These are phyloP conservation scores for Salminus brasiliensis DNA, from an alignment of 2,113 vertebrate species.

Conservation along the genomic window DNA sequence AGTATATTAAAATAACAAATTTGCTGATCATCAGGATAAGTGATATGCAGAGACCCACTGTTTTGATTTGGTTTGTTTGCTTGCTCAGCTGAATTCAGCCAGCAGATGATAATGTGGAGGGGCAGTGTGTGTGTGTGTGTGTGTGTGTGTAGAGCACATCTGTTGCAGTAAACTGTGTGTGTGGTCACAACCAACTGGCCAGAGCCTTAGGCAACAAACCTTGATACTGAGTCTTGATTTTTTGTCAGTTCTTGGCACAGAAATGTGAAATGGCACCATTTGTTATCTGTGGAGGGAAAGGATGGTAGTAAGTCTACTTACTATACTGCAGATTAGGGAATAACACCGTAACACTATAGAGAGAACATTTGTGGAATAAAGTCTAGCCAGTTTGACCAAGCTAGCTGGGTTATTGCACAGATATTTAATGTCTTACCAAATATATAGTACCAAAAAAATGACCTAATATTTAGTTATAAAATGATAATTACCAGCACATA, in stretches of 20 bases:
- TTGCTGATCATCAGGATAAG: no score
- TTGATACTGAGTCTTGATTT: conserved; percentile 3
- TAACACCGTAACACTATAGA: neutral
- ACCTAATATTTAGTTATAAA: no score
- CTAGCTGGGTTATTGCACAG: no score
- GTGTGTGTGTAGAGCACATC: conserved; percentile 47
- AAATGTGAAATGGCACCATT: conserved; percentile 11
- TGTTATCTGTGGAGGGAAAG: neutral
- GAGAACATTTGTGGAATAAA: no score
- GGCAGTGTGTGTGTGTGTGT: conserved; percentile 48
- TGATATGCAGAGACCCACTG: no score
- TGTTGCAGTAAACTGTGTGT: conserved; percentile 41
- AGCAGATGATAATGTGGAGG: conserved; percentile 45
- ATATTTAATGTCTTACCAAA: no score
- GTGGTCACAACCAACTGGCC: conserved; percentile 29
- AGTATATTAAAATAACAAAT: no score
- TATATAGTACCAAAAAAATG: no score
- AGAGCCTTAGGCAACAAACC: conserved; percentile 21
- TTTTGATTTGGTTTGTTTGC: neutral
- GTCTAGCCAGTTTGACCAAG: no score
- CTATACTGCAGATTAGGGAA: no score
- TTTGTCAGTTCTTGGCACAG: conserved; percentile 1
- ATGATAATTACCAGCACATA: no score
- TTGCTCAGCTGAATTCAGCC: conserved; percentile 33
- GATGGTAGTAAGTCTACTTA: neutral